phyloP scores from a whole-genome alignment of 1,140 invertebrate species.

The Drosophila repletoides region DNA sequence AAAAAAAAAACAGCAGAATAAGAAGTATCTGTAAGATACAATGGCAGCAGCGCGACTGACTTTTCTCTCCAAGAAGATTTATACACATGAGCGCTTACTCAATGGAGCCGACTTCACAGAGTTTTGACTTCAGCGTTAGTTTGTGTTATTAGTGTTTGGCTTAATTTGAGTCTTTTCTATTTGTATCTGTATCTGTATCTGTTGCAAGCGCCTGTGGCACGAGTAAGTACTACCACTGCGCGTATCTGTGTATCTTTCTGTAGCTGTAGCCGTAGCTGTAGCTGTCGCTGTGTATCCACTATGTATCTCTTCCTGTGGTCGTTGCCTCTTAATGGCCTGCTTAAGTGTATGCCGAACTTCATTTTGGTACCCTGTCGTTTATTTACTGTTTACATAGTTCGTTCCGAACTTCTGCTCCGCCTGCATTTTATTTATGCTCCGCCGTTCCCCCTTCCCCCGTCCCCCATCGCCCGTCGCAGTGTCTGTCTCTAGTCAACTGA shows the following conservation, averaged over 20 bases:
- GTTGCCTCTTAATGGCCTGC: slow-evolving; percentile 56
- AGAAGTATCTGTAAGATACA: slow-evolving; percentile 61
- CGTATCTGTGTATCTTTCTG: slow-evolving; percentile 25
- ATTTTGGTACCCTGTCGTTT: slow-evolving; percentile 30
- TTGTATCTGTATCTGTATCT: background rate
- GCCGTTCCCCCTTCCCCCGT: slow-evolving; percentile 14
- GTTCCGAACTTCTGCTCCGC: slow-evolving; percentile 25
- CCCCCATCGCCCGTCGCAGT: slow-evolving; percentile 8
- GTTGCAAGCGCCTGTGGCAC: too few relatives aligned
- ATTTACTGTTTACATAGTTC: slow-evolving; percentile 71
- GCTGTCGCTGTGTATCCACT: slow-evolving; percentile 15
- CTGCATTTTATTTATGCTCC: slow-evolving; percentile 40
- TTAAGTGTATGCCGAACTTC: slow-evolving; percentile 60
- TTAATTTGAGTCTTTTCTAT: slow-evolving; percentile 50
- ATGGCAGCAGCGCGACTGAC: slow-evolving; percentile 43
- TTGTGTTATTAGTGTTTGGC: slow-evolving; percentile 68
- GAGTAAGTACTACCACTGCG: too few relatives aligned
- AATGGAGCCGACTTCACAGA: slow-evolving; percentile 48
- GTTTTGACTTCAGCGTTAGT: slow-evolving; percentile 51
- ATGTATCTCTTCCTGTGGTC: slow-evolving; percentile 44
- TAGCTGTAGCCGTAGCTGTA: slow-evolving; percentile 26
- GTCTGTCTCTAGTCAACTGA: slow-evolving; percentile 14
- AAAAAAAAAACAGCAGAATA: too few relatives aligned
- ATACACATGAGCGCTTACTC: slow-evolving; percentile 65
- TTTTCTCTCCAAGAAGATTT: slow-evolving; percentile 53